Evolutionary conservation across 2,888 invertebrate genomes (phyloP).

Genomic region (Phragmatobia fuliginosa): DNA sequence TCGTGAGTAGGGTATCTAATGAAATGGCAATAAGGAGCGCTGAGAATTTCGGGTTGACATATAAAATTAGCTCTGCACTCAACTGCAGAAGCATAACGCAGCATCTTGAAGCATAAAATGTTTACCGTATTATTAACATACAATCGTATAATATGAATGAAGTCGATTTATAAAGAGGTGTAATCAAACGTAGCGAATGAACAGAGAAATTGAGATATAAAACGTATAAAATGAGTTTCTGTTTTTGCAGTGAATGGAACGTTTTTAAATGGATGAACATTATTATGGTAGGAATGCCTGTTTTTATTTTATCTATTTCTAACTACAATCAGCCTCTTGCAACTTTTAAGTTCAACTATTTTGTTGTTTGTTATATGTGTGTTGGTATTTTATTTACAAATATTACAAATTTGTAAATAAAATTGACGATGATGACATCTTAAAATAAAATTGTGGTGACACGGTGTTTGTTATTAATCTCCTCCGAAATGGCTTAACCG

Average conservation of each 20-base stretch:
- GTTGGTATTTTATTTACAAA: background rate
- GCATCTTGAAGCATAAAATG: constrained; percentile 33
- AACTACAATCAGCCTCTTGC: background rate
- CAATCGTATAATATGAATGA: constrained; percentile 36
- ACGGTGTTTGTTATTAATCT: too few species aligned
- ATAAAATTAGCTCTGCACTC: constrained; percentile 53
- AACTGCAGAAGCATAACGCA: constrained; percentile 51
- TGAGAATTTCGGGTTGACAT: constrained; percentile 47
- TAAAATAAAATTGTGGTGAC: too few species aligned
- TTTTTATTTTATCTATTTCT: background rate
- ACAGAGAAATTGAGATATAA: constrained; percentile 14
- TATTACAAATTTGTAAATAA: too few species aligned
- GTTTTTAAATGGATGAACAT: background rate
- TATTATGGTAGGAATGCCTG: background rate
- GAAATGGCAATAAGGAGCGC: constrained; percentile 28
- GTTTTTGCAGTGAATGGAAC: background rate
- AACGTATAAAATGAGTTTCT: background rate
- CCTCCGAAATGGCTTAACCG: too few species aligned
- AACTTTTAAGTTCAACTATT: background rate
- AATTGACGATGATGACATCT: background rate
- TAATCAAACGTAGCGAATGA: constrained; percentile 14
- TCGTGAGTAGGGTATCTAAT: constrained; percentile 14
- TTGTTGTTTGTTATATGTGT: background rate
- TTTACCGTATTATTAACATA: constrained; percentile 30
- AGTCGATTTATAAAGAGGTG: constrained; percentile 17